These are phyloP conservation scores for Apamea sordens DNA, from an alignment of 2,888 invertebrate genomes.

Conservation along the genomic window DNA sequence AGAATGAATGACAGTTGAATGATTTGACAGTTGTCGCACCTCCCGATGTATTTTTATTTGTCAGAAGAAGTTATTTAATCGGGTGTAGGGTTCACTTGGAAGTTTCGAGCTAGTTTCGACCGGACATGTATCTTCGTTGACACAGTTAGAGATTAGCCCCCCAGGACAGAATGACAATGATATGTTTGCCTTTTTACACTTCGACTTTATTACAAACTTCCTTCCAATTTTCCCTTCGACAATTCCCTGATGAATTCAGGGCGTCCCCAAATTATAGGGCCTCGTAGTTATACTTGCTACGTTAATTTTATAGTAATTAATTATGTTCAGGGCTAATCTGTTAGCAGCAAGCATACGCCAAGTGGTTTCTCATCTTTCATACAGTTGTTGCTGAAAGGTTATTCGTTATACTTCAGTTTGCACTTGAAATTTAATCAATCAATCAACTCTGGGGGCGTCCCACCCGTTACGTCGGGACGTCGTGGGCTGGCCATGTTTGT, in stretches of 20 bases:
- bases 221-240: slow-evolving; percentile 3
- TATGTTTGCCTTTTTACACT: background rate
- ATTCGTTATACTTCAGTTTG: background rate
- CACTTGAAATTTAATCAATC: no score
- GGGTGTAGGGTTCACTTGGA: no score
- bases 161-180: background rate
- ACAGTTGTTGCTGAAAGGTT: slow-evolving; percentile 3
- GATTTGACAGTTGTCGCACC: no score
- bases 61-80: no score
- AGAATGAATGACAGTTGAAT: no score
- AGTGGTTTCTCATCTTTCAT: slow-evolving; percentile 32
- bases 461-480: no score
- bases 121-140: no score
- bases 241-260: slow-evolving; percentile 25
- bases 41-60: no score
- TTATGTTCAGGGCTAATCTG: slow-evolving; percentile 35
- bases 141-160: no score
- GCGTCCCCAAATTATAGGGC: slow-evolving; percentile 27
- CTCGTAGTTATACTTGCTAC: slow-evolving; percentile 34
- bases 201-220: background rate
- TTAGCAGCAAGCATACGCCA: slow-evolving; percentile 1
- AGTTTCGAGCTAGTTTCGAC: no score
- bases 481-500: no score
- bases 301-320: slow-evolving; percentile 41
- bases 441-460: no score